Evolutionary conservation across 2,113 vertebrate species (phyloP).

Genomic region (Ptyas mucosa): DNA sequence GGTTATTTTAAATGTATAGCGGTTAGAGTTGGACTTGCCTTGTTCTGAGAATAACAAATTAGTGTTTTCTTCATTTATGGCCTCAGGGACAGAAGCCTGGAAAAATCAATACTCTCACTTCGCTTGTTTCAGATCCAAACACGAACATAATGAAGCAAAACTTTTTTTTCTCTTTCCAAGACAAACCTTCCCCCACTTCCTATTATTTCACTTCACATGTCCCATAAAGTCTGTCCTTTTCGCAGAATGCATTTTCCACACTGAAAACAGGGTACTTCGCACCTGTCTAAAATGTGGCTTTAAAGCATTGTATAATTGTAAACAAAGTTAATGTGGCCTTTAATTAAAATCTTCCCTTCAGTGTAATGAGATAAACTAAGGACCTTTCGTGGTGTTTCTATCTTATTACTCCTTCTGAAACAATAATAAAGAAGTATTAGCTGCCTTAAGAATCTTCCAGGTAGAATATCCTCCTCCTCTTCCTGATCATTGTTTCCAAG

Average conservation of each 20-base stretch:
- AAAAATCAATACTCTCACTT: conserved; percentile 10
- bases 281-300: neutral
- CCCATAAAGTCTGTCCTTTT: neutral
- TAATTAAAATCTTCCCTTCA: neutral
- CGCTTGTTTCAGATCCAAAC: conserved; percentile 34
- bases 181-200: neutral
- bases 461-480: neutral
- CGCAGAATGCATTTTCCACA: neutral
- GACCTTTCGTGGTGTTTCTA: neutral
- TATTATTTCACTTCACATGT: neutral
- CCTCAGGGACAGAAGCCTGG: neutral
- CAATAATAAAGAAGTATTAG: neutral
- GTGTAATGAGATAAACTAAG: neutral
- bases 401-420: neutral
- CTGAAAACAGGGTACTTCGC: neutral
- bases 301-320: neutral
- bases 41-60: neutral
- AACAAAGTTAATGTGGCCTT: neutral
- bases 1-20: neutral
- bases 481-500: neutral
- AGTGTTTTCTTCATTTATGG: neutral
- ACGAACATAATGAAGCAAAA: neutral
- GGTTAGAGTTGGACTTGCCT: neutral
- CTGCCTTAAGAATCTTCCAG: neutral
- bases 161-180: neutral